Base-by-base conservation (phyloP, 2,113 vertebrate genomes). In the Seriola quinqueradiata region DNA sequence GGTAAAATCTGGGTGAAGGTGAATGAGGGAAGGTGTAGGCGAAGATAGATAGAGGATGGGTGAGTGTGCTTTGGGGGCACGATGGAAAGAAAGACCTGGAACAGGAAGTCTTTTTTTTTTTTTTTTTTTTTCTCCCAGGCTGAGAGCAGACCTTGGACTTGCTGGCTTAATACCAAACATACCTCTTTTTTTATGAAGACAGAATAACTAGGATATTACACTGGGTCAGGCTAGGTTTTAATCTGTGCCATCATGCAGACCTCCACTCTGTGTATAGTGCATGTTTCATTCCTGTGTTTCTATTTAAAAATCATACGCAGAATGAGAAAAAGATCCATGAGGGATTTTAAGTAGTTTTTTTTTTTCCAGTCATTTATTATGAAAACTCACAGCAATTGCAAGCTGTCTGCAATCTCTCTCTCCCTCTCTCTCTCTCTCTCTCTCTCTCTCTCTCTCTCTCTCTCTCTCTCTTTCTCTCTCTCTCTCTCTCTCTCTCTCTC, bases 331-430 rank as follows among this genome's bases (percentile, higher is more conserved):
- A 50, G 23, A 44, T 64, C 54, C 36, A 16, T 5, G 23, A 44
- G 17, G 12, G 14, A 75, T 81, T 61, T 78, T 23, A 70, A 76
- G 46, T 19, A 2, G 4, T 64, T 36, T 48, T 64, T 8, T 28
- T 11, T 8, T 28, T 11, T 19, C 25, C n/a, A 32, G 28, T 57
- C 63, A 76, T 83, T 69, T 65, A 58, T 63, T 73, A 70, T 0
- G 4, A 79, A 84, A 76, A 57, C 38, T 75, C 54, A 44, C 55
- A 16, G 36, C 54, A 54, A 28, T 81, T 16, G 21, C 70, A 84
- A 36, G 52, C 70, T 36, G 32, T 73, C 67, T 46, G 16, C 40
- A 34, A 8, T 63, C 32, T 28, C 9, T 23, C 40, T 42, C 10
- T 42, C 40, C 11, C 40, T 42, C 2, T 9, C 8, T 25, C 59